These are phyloP conservation scores for Rhinella marina DNA, from an alignment of 2,797 vertebrate genomes.

Conservation along the genomic window DNA sequence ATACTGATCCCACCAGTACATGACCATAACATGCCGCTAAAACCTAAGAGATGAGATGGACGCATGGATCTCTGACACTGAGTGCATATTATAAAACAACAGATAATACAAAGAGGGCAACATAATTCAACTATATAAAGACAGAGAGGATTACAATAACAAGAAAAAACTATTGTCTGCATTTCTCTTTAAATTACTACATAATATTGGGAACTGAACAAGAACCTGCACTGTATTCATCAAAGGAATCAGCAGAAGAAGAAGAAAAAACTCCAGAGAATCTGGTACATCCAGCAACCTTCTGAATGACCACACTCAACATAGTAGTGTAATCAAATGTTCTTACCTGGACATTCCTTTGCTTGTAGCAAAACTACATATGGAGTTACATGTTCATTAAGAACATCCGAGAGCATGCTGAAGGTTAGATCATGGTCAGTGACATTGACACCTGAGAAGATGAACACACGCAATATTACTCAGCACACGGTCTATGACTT, in stretches of 20 bases:
- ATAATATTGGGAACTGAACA: no score
- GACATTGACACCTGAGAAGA: constrained; percentile 88
- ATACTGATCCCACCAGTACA: background rate
- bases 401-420: constrained; percentile 83
- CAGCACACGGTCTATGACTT: background rate
- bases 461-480: background rate
- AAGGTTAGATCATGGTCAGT: constrained; percentile 94
- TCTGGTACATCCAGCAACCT: background rate
- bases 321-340: background rate
- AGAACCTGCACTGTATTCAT: no score
- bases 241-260: no score
- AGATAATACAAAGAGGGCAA: no score
- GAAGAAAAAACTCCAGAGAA: background rate
- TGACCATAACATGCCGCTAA: no score
- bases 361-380: constrained; percentile 86
- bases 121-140: no score
- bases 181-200: no score
- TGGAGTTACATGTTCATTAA: constrained; percentile 85
- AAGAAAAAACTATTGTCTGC: no score
- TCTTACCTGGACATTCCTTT: constrained; percentile 89
- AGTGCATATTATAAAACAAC: no score
- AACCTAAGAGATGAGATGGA: no score
- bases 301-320: background rate
- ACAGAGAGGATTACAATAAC: no score
- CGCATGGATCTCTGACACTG: no score